Evolutionary conservation across 2,888 invertebrate genomes (phyloP).

Genomic region (Euplexia lucipara): DNA sequence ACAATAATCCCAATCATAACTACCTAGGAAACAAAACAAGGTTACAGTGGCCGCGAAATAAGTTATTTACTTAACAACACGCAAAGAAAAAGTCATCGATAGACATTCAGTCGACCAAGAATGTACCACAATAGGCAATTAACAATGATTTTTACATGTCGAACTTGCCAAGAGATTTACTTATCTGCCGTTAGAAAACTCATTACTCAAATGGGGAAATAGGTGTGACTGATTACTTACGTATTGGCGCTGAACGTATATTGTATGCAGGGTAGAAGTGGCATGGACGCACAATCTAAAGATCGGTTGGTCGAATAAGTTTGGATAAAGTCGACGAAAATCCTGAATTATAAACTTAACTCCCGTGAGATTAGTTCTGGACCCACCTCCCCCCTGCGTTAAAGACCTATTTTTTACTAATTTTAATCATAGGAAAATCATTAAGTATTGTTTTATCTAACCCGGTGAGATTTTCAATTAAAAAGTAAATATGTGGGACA

Average conservation of each 20-base stretch:
- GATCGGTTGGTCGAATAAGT: no score
- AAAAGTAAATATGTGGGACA: no score
- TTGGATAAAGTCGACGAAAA: no score
- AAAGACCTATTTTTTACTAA: no score
- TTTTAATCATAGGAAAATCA: no score
- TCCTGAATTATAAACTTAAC: no score
- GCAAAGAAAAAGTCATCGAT: conserved; percentile 35
- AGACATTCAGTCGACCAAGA: conserved; percentile 50
- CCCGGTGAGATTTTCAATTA: no score
- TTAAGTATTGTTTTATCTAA: no score
- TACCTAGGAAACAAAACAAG: conserved; percentile 48
- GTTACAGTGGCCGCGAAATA: conserved; percentile 47
- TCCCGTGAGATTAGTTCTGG: no score
- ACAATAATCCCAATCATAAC: conserved; percentile 16
- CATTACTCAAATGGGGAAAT: conserved; percentile 39
- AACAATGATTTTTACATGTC: conserved; percentile 25
- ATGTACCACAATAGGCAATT: conserved; percentile 42
- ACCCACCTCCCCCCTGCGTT: no score
- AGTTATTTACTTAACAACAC: conserved; percentile 38
- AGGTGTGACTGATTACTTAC: conserved; percentile 18
- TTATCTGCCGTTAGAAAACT: conserved; percentile 32
- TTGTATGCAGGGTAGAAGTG: no score
- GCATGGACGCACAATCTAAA: no score
- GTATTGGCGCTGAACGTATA: conserved; percentile 1
- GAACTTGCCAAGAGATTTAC: conserved; percentile 31